A percentile compares a stretch with the other conserved stretches of the same genome.
These are phyloP conservation scores for Leptopilina myrica DNA, from an alignment of 2,888 invertebrate genomes.

Conservation along the genomic window DNA sequence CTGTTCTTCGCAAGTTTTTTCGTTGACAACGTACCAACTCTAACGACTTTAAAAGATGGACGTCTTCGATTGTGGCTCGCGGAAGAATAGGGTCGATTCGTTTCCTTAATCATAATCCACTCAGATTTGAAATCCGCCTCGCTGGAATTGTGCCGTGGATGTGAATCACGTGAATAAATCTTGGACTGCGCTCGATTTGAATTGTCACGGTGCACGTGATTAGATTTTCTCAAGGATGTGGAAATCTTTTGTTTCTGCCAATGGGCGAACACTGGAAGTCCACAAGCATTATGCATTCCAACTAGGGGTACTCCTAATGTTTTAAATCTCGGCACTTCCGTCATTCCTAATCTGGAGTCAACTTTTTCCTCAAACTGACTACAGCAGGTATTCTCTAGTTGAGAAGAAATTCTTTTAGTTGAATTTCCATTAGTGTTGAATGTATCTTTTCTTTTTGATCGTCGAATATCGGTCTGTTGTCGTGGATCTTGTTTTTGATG, in stretches of 20 bases:
- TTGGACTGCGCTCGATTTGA: constrained; percentile 50
- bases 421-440: constrained; percentile 59
- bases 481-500: constrained; percentile 6
- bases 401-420: constrained; percentile 69
- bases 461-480: neutral
- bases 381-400: constrained; percentile 59
- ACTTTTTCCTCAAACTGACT: constrained; percentile 43
- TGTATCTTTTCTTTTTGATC: neutral
- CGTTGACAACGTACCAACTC: constrained; percentile 56
- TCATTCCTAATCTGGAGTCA: constrained; percentile 24
- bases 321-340: constrained; percentile 56
- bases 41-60: constrained; percentile 61
- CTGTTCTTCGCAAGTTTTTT: constrained; percentile 37
- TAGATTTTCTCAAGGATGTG: constrained; percentile 46
- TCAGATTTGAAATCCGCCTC: neutral
- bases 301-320: constrained; percentile 72
- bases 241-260: constrained; percentile 53
- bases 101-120: constrained; percentile 15
- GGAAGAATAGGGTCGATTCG: neutral
- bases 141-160: neutral
- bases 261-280: constrained; percentile 66
- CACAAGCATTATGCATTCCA: constrained; percentile 72
- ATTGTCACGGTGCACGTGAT: constrained; percentile 43
- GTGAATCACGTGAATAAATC: constrained; percentile 43
- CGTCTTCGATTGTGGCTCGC: constrained; percentile 51